A percentile compares a stretch with the other conserved stretches of the same genome.
Conservation (phyloP, 2,888 invertebrate genomes). For the Chromoteleia sp. region DNA sequence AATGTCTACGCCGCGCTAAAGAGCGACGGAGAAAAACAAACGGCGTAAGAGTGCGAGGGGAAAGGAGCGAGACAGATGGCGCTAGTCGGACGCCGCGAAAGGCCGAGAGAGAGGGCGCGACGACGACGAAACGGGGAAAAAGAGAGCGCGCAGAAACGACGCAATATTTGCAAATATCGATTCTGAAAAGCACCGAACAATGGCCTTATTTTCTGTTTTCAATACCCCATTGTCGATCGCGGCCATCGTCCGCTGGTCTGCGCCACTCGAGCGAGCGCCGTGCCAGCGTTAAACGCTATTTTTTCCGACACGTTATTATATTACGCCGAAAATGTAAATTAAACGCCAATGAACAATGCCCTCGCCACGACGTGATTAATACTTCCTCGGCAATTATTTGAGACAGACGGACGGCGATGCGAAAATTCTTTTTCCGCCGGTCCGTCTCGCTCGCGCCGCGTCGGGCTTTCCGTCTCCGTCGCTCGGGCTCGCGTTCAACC, state of each 20-base stretch:
- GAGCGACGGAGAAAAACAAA: conserved; percentile 52
- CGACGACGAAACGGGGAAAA: conserved; percentile 64
- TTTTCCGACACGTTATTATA: conserved; percentile 70
- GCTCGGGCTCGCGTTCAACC: conserved; percentile 14
- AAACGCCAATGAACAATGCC: conserved; percentile 71
- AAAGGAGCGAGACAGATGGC: conserved; percentile 38
- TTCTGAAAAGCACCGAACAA: conserved; percentile 84
- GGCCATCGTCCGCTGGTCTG: conserved; percentile 72
- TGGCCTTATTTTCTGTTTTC: conserved; percentile 84
- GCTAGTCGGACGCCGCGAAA: conserved; percentile 10
- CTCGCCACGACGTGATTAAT: conserved; percentile 64
- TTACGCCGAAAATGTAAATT: conserved; percentile 70
- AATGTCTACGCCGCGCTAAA: conserved; percentile 69
- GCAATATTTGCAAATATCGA: conserved; percentile 84
- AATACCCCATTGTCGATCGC: conserved; percentile 81
- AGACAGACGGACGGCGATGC: conserved; percentile 48
- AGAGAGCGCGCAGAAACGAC: conserved; percentile 69
- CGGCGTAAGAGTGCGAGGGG: background rate
- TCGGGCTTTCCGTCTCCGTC: background rate
- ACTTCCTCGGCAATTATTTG: conserved; percentile 69
- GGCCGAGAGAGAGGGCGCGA: conserved; percentile 36
- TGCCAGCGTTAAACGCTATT: conserved; percentile 68
- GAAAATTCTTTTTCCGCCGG: conserved; percentile 37
- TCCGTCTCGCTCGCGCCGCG: conserved; percentile 8
- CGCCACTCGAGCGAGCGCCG: conserved; percentile 73